These are phyloP conservation scores for Philonicus albiceps DNA, from an alignment of 2,888 invertebrate genomes.

Conservation along the genomic window DNA sequence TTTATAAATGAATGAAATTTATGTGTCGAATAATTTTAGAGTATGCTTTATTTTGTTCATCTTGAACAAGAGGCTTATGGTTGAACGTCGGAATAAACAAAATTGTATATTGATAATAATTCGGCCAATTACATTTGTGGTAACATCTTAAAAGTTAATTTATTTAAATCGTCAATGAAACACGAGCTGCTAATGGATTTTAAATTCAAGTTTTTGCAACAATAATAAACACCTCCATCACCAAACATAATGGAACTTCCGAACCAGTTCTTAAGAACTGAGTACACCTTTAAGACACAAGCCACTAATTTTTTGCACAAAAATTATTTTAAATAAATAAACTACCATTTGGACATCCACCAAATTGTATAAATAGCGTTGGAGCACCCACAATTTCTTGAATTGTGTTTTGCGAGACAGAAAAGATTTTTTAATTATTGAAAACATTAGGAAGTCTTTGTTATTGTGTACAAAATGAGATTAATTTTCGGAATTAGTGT, in stretches of 20 bases:
- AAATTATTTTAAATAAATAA: background rate
- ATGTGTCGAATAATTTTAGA: background rate
- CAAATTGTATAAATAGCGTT: background rate
- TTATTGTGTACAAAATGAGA: slow-evolving; percentile 8
- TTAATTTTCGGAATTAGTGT: background rate
- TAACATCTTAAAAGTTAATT: background rate
- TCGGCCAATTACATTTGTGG: background rate
- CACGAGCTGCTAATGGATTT: background rate
- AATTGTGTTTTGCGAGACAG: background rate
- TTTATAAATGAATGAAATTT: background rate
- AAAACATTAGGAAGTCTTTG: background rate
- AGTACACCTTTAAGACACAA: background rate
- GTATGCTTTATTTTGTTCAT: background rate
- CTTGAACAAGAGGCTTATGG: background rate
- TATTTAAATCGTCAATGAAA: background rate
- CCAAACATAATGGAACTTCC: background rate
- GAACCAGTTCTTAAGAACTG: background rate
- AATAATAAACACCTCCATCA: background rate
- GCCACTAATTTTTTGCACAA: background rate
- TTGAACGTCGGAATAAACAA: background rate
- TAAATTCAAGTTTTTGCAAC: background rate
- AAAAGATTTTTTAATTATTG: background rate
- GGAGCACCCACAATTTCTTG: background rate
- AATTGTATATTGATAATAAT: background rate
- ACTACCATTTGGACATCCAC: background rate